phyloP scores from a whole-genome alignment of 2,888 invertebrate species.

The Lacanobia oleracea region DNA sequence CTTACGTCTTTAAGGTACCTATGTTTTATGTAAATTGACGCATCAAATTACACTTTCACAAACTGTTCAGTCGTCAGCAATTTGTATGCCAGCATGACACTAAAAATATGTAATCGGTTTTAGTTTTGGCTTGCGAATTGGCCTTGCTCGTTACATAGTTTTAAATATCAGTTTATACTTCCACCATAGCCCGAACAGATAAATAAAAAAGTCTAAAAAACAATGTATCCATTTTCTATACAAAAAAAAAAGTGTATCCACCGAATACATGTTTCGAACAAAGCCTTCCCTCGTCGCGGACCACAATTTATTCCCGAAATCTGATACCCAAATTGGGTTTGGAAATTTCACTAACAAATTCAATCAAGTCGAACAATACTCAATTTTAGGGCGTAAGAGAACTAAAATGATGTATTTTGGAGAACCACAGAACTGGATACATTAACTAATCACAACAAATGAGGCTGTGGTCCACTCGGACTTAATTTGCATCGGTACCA shows the following conservation, averaged over 20 bases:
- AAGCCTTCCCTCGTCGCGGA: constrained; percentile 12
- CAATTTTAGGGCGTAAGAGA: constrained; percentile 60
- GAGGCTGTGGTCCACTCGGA: constrained; percentile 58
- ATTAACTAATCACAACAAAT: constrained; percentile 70
- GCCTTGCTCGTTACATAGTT: constrained; percentile 31
- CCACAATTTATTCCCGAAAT: constrained; percentile 58
- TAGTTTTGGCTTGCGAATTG: neutral
- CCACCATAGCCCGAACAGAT: constrained; percentile 9
- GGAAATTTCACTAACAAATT: constrained; percentile 62
- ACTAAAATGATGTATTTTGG: constrained; percentile 53
- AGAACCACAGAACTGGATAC: constrained; percentile 51
- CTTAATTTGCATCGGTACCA: constrained; percentile 65
- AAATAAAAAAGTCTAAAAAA: constrained; percentile 25
- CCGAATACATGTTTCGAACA: constrained; percentile 27
- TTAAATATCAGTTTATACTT: constrained; percentile 38
- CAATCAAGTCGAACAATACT: constrained; percentile 68
- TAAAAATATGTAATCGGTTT: neutral
- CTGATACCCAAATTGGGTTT: constrained; percentile 57
- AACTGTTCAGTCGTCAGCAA: neutral
- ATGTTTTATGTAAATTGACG: too few species aligned
- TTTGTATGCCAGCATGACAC: neutral
- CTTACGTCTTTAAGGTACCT: too few species aligned
- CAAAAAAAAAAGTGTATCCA: constrained; percentile 28
- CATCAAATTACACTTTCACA: neutral
- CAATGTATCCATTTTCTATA: neutral